phyloP scores from a whole-genome alignment of 2,888 invertebrate species.

The Plagodis dolabraria region DNA sequence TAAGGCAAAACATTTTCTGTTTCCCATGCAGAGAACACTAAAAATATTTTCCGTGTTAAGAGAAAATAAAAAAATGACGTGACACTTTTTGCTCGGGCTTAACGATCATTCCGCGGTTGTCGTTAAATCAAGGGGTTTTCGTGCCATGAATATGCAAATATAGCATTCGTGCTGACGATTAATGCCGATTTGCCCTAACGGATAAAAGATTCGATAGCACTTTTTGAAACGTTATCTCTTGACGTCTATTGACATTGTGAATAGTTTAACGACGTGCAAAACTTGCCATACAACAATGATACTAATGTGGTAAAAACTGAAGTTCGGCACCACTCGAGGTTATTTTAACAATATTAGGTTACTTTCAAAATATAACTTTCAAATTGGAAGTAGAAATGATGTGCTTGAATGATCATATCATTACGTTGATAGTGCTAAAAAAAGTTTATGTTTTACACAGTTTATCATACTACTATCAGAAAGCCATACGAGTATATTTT shows the following conservation, averaged over 20 bases:
- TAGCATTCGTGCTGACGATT: conserved; percentile 60
- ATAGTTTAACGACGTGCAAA: conserved; percentile 5
- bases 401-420: too few relatives aligned
- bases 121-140: conserved; percentile 64
- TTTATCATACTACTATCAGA: too few relatives aligned
- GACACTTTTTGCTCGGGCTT: conserved; percentile 61
- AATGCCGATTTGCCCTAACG: conserved; percentile 57
- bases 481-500: too few relatives aligned
- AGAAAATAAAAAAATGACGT: conserved; percentile 58
- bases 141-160: conserved; percentile 73
- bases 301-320: too few relatives aligned
- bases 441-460: too few relatives aligned
- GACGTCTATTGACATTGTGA: conserved; percentile 33
- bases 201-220: conserved; percentile 49
- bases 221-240: conserved; percentile 53
- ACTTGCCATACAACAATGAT: too few relatives aligned
- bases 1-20: conserved; percentile 8
- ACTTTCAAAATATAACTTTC: too few relatives aligned
- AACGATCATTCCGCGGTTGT: conserved; percentile 63
- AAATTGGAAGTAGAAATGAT: neutral
- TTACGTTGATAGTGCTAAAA: too few relatives aligned
- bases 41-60: conserved; percentile 49
- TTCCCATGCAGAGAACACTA: conserved; percentile 32
- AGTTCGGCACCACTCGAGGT: too few relatives aligned
- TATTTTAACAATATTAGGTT: too few relatives aligned